A percentile compares a stretch with the other conserved stretches of the same genome.
These are phyloP conservation scores for Leptopilina myrica DNA, from an alignment of 2,888 invertebrate genomes.

Conservation along the genomic window DNA sequence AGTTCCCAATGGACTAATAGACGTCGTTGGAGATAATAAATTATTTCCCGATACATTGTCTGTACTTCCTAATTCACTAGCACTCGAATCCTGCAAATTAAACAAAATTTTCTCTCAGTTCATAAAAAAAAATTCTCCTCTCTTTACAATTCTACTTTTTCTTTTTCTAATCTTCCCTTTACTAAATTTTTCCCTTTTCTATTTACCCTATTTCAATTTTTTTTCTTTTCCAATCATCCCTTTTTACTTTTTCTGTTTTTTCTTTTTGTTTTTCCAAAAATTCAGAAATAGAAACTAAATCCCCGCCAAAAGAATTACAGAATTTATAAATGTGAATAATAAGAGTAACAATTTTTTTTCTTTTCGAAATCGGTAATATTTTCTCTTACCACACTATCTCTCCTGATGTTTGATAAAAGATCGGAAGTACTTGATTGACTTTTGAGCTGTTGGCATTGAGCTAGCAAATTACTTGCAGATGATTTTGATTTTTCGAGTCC, in stretches of 20 bases:
- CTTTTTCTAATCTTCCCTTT: too few relatives aligned
- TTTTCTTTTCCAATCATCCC: too few relatives aligned
- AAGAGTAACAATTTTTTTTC: too few relatives aligned
- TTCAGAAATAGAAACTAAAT: neutral
- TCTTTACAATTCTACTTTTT: too few relatives aligned
- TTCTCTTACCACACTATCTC: slow-evolving; percentile 70
- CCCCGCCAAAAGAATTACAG: too few relatives aligned
- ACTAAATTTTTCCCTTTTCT: too few relatives aligned
- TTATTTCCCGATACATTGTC: slow-evolving; percentile 72
- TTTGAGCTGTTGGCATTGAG: slow-evolving; percentile 73
- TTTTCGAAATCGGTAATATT: too few relatives aligned
- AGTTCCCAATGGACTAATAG: slow-evolving; percentile 62
- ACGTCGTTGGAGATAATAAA: slow-evolving; percentile 64
- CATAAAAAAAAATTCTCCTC: too few relatives aligned
- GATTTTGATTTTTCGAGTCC: slow-evolving; percentile 84
- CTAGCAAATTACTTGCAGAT: slow-evolving; percentile 78
- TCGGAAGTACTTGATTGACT: slow-evolving; percentile 66
- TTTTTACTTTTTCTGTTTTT: too few relatives aligned
- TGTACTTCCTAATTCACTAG: slow-evolving; percentile 70
- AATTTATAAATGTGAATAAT: too few relatives aligned
- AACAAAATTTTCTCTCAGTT: neutral
- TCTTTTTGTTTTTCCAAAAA: too few relatives aligned
- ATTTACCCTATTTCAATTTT: too few relatives aligned
- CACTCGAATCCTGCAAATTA: slow-evolving; percentile 68
- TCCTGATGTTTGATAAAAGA: slow-evolving; percentile 61